Evolutionary conservation across 2,888 invertebrate species (phyloP), one percentile per base, ranked within the genome.

Genomic region (Thereva nobilitata): DNA sequence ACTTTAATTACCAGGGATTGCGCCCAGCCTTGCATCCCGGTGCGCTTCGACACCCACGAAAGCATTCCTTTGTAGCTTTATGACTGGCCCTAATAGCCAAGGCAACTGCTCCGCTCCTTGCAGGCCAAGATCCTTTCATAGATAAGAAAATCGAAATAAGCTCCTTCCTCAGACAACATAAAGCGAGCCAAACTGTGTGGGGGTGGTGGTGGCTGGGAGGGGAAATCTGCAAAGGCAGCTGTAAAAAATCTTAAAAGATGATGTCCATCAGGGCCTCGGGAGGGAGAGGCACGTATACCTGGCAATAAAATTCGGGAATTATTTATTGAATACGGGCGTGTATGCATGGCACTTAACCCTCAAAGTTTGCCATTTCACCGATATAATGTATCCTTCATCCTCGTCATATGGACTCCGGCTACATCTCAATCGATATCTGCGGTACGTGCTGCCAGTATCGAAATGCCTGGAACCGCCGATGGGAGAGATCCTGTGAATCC

Each of bases 291-390:
- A 50, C 61, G 50, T 61, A 61, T 50, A 61, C 40, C n/a, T 56
- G 23, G 66, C 69, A 67, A 69, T 69, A 69, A 69, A 69, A 69
- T 69, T 61, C 64, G 57, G 52, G 69, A 69, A 69, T 69, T 69
- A 69, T 69, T 69, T 69, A 69, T 69, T 67, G 64, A 64, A 64
- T 50, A 41, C 61, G 53, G 61, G 23, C 23, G 23, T 23, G 56
- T 67, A 67, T 67, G 53, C 56, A 37, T 56, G 65, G 69, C 61
- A 69, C 65, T 69, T 67, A 59, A 65, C 67, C 68, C n/a, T 57
- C 42, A 42, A 56, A 54, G 45, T 45, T 66, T 66, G 55, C 53
- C 40, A 38, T 61, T 45, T 7, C 34, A 41, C 35, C 35, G 23
- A 23, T 23, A 35, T 40, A 41, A 40, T 57, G 49, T 57, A 66